Conservation (phyloP, 2,888 invertebrate species). For the Noctua comes region DNA sequence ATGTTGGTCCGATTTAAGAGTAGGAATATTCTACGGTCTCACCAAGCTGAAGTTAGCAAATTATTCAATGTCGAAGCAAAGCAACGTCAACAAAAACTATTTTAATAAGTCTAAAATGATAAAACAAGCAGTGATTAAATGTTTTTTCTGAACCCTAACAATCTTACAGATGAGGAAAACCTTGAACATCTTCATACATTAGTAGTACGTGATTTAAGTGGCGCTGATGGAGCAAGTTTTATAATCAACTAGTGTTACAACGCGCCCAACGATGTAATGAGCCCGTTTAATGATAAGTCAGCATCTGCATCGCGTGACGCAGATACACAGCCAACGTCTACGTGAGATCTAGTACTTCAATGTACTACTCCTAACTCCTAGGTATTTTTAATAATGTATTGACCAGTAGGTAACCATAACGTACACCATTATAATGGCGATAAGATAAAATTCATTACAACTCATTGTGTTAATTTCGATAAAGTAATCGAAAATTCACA, state of each 20-base stretch:
- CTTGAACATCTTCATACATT: conserved; percentile 67
- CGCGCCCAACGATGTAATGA: conserved; percentile 47
- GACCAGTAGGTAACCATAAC: conserved; percentile 47
- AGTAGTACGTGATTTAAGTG: conserved; percentile 66
- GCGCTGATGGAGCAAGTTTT: conserved; percentile 67
- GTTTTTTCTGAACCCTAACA: conserved; percentile 60
- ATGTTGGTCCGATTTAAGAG: not conserved
- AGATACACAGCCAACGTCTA: conserved; percentile 31
- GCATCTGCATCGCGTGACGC: conserved; percentile 56
- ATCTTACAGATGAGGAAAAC: conserved; percentile 67
- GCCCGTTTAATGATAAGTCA: conserved; percentile 56
- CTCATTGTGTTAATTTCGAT: conserved; percentile 62
- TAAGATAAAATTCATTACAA: conserved; percentile 65
- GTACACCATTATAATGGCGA: conserved; percentile 52
- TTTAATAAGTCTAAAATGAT: conserved; percentile 56
- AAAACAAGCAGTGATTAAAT: conserved; percentile 60
- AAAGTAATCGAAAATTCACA: conserved; percentile 61
- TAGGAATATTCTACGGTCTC: conserved; percentile 8
- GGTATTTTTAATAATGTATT: conserved; percentile 48
- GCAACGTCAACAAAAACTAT: conserved; percentile 54
- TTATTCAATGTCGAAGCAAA: conserved; percentile 41
- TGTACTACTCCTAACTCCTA: conserved; percentile 9
- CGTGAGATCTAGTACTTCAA: conserved; percentile 27
- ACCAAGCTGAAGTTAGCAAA: conserved; percentile 37
- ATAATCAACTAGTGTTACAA: conserved; percentile 57